phyloP scores from a whole-genome alignment of 2,888 invertebrate genomes.

The Cantharis nigra region DNA sequence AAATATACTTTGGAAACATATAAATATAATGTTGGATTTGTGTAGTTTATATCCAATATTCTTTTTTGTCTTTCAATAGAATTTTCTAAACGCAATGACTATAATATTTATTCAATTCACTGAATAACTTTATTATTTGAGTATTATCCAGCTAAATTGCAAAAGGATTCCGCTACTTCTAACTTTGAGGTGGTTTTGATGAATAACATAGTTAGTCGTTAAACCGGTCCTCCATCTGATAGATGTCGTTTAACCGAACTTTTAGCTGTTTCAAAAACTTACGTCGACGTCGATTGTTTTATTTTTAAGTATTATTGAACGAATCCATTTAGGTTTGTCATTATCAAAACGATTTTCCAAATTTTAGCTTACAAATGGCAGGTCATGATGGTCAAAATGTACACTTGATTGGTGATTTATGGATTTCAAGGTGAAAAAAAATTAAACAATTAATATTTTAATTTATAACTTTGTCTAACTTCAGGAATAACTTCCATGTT shows the following conservation, averaged over 20 bases:
- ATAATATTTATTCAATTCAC: not conserved
- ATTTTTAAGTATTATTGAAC: not conserved
- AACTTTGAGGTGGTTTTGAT: not conserved
- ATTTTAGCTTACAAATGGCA: not conserved
- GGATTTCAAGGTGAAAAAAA: not conserved
- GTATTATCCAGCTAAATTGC: not conserved
- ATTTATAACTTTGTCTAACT: not conserved
- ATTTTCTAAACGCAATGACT: not conserved
- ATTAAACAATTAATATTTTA: not conserved
- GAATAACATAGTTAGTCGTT: not conserved
- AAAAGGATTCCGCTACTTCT: not conserved
- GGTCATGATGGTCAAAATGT: not conserved
- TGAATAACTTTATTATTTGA: not conserved
- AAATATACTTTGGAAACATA: too few species aligned
- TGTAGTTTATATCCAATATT: too few species aligned
- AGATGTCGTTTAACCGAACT: not conserved
- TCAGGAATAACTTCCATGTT: not conserved
- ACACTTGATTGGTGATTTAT: not conserved
- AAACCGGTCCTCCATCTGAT: not conserved
- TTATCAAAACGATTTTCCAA: not conserved
- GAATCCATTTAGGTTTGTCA: not conserved
- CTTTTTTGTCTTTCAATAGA: too few species aligned
- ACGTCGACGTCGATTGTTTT: not conserved
- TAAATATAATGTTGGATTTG: too few species aligned
- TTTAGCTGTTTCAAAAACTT: not conserved